These are phyloP conservation scores for Lutjanus erythropterus DNA, from an alignment of 2,113 vertebrate species.

Conservation along the genomic window DNA sequence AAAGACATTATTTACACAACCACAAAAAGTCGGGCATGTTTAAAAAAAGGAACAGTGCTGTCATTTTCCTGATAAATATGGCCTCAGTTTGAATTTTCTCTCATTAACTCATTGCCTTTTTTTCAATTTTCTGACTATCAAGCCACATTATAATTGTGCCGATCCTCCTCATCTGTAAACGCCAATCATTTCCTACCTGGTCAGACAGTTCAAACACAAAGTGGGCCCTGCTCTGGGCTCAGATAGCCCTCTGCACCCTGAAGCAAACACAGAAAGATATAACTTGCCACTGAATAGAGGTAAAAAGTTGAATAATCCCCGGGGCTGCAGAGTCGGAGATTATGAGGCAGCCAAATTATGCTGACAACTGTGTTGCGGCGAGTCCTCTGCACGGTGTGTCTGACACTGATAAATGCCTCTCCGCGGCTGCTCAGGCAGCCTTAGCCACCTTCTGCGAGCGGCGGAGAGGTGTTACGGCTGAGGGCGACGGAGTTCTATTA, in stretches of 20 bases:
- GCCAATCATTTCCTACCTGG: conserved; percentile 57
- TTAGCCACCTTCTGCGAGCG: conserved; percentile 54
- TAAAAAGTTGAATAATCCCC: conserved; percentile 74
- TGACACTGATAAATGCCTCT: conserved; percentile 79
- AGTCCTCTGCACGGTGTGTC: conserved; percentile 55
- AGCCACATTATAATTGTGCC: conserved; percentile 4
- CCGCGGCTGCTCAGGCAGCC: conserved; percentile 58
- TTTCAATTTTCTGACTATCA: conserved; percentile 23
- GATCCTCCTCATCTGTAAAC: conserved; percentile 28
- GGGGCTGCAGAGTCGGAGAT: conserved; percentile 70
- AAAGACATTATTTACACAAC: neutral
- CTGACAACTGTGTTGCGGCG: conserved; percentile 78
- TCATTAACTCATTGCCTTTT: conserved; percentile 26
- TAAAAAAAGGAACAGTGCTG: neutral
- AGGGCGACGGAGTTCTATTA: conserved; percentile 63
- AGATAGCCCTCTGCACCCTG: conserved; percentile 51
- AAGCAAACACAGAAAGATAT: conserved; percentile 65
- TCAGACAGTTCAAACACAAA: conserved; percentile 60
- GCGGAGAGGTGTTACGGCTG: conserved; percentile 54
- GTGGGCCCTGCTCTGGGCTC: conserved; percentile 30
- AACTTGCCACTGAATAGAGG: conserved; percentile 66
- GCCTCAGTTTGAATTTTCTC: conserved; percentile 3
- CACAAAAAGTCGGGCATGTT: neutral
- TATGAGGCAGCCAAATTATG: conserved; percentile 75
- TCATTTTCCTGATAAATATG: neutral